Evolutionary conservation across 2,888 invertebrate genomes (phyloP), one percentile per base, ranked within the genome.

Genomic region (Villa cingulata): DNA sequence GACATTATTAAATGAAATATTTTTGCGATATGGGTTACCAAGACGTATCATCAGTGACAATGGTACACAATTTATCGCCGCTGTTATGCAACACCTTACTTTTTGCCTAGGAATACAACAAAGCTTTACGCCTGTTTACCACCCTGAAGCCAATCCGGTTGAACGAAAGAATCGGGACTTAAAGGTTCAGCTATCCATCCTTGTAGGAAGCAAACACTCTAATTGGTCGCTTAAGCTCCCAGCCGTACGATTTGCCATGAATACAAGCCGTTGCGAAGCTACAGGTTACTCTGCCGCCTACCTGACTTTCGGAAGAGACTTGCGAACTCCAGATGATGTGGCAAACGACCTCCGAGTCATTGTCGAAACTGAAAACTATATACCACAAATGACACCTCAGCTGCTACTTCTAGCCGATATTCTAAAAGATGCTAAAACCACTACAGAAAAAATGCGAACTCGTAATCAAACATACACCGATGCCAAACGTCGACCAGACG

Each of bases 101-200:
- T 47, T 46, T 41, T 53, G 48, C 32, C 37, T 38, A 12, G 55
- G 49, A 1, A 45, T 55, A 20, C 55, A 44, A 40, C 57, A 59
- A 58, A 56, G 60, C 2, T 42, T 60, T 4, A 56, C 55, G 3
- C 61, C 62, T 1, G 43, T 60, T 0, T 63, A 65, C 48, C 63
- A 66, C 39, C 63, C 63, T 0, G 56, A 60, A 29, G 57, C 59
- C 0, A 64, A 63, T 41, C 63, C 60, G 0, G 62, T 59, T 1
- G 63, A 63, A 42, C 41, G 62, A 1, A 2, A 53, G 57, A 5
- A 45, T 58, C 0, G 56, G 56, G 58, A 37, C 0, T 57, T 62
- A 4, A 60, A 44, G 58, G 27, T 27, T 10, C 27, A 27, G 10
- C 2, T 27, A 27, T 27, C 27, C 57, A 61, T 10, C n/a, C n/a